These are phyloP conservation scores for Sisor rabdophorus DNA, from an alignment of 2,113 vertebrate species.

Conservation along the genomic window DNA sequence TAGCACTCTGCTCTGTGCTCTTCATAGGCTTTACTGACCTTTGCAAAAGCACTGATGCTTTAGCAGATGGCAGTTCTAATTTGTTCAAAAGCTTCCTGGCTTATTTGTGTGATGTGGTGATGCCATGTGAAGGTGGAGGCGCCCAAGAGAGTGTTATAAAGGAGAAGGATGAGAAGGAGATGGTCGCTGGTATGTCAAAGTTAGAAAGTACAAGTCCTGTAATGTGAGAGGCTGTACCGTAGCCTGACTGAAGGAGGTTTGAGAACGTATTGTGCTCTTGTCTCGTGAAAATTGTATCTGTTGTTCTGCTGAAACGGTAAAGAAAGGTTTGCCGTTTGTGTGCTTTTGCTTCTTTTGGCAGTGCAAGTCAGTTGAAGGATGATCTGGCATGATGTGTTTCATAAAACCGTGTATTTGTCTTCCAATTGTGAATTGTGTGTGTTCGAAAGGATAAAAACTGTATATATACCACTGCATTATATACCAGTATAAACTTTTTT, in stretches of 20 bases:
- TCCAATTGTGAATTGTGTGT: not conserved
- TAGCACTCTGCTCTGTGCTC: constrained; percentile 58
- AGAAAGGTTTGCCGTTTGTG: not conserved
- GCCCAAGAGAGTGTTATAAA: constrained; percentile 67
- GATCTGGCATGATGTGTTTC: constrained; percentile 11
- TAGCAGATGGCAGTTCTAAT: constrained; percentile 97
- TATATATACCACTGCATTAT: not conserved
- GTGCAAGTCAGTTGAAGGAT: not conserved
- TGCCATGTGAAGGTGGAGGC: constrained; percentile 81
- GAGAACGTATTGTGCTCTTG: not conserved
- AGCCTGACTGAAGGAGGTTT: not conserved
- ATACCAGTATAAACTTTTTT: not conserved
- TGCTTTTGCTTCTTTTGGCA: not conserved
- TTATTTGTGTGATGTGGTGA: constrained; percentile 93
- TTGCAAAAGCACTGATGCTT: constrained; percentile 89
- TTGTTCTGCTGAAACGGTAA: not conserved
- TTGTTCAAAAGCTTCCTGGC: constrained; percentile 97
- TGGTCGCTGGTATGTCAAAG: constrained; percentile 75
- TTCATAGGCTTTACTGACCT: constrained; percentile 88
- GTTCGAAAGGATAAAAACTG: not conserved
- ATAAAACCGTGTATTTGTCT: constrained; percentile 58
- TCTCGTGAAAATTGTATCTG: not conserved
- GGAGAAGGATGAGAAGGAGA: constrained; percentile 51
- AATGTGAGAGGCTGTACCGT: constrained; percentile 77
- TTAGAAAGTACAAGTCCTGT: constrained; percentile 70